Conservation (phyloP, 2,888 invertebrate genomes). For the Clivina fossor region DNA sequence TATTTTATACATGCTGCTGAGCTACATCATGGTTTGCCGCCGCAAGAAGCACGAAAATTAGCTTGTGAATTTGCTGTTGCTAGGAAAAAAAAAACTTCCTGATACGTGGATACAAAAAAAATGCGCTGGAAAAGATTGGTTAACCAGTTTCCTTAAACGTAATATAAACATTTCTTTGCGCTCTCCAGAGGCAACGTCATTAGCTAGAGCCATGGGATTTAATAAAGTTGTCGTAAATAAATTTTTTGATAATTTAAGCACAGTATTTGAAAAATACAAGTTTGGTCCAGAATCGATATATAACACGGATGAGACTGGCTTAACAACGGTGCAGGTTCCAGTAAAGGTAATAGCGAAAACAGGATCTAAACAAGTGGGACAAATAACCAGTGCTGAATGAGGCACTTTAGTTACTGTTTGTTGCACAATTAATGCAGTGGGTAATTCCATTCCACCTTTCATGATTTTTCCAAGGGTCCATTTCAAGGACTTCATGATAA, state of each 20-base stretch:
- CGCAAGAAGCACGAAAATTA: no score
- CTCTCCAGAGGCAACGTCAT: slow-evolving; percentile 37
- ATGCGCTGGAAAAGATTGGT: slow-evolving; percentile 36
- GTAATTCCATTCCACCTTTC: slow-evolving; percentile 48
- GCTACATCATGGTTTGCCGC: slow-evolving; percentile 37
- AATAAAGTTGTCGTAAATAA: slow-evolving; percentile 39
- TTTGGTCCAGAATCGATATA: slow-evolving; percentile 41
- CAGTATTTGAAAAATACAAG: slow-evolving; percentile 36
- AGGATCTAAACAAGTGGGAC: slow-evolving; percentile 48
- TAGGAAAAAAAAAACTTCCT: no score
- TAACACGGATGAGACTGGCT: slow-evolving; percentile 48
- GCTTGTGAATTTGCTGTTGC: no score
- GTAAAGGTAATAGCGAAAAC: slow-evolving; percentile 46
- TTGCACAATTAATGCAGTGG: slow-evolving; percentile 46
- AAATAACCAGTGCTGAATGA: slow-evolving; percentile 48
- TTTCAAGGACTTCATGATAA: slow-evolving; percentile 46
- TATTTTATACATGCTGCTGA: slow-evolving; percentile 5
- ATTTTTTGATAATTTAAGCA: slow-evolving; percentile 41
- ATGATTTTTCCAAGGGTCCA: slow-evolving; percentile 48
- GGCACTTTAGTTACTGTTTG: slow-evolving; percentile 47
- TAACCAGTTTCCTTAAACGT: slow-evolving; percentile 35
- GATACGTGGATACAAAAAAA: no score
- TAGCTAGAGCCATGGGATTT: slow-evolving; percentile 39
- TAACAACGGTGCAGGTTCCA: slow-evolving; percentile 48
- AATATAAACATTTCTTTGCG: slow-evolving; percentile 36